Percentiles rank a stretch among this genome's conserved stretches.
phyloP scores from a whole-genome alignment of 2,113 vertebrate species.

The Murina feae region DNA sequence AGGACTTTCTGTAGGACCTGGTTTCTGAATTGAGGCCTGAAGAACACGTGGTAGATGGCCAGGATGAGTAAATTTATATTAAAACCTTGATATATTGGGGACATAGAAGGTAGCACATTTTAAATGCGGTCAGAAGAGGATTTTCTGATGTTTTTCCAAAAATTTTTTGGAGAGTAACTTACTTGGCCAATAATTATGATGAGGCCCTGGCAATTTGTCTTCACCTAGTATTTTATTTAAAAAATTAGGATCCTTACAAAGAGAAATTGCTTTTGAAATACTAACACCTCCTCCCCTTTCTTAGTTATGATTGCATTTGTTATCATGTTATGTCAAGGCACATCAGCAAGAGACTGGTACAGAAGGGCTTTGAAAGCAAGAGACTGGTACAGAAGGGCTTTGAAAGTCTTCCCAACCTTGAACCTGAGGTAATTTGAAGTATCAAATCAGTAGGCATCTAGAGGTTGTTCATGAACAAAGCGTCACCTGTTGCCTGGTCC shows the following conservation, averaged over 20 bases:
- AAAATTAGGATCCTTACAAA: not conserved
- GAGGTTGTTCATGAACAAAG: conserved; percentile 13
- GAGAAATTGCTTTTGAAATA: conserved; percentile 23
- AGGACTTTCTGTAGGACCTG: not conserved
- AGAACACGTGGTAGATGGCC: not conserved
- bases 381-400: not conserved
- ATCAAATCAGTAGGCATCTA: not conserved
- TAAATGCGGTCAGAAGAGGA: not conserved
- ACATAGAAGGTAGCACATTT: not conserved
- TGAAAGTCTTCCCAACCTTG: not conserved
- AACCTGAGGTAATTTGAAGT: not conserved
- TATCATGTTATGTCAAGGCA: not conserved
- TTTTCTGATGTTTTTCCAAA: not conserved
- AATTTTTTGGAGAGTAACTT: not conserved
- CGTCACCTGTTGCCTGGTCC: not conserved
- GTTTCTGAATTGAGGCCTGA: not conserved
- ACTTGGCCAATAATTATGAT: not conserved
- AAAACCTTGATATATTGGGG: not conserved
- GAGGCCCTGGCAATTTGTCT: not conserved
- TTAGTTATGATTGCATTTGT: not conserved
- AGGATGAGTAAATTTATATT: not conserved
- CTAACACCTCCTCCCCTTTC: not conserved
- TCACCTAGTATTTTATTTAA: not conserved
- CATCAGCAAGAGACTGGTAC: not conserved
- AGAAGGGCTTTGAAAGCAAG: conserved; percentile 13